phyloP scores from a whole-genome alignment of 2,888 invertebrate genomes.

The Omphaloscelis lunosa region DNA sequence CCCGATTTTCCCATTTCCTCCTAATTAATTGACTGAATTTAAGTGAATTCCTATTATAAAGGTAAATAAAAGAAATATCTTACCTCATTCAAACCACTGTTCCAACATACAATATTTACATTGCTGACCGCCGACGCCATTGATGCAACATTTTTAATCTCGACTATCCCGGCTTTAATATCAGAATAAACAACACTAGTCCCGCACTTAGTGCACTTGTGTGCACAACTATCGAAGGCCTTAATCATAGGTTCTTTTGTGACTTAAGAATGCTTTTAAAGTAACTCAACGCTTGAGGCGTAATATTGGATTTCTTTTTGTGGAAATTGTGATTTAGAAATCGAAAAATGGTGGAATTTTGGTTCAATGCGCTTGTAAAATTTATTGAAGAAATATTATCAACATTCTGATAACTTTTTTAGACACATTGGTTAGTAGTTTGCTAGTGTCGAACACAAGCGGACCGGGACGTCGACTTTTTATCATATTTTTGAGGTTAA shows the following conservation, averaged over 20 bases:
- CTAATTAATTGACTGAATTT: background rate
- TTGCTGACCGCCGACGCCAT: background rate
- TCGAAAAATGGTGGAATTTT: background rate
- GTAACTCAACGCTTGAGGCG: conserved; percentile 21
- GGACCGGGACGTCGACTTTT: too few relatives aligned
- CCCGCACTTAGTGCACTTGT: conserved; percentile 36
- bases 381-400: background rate
- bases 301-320: conserved; percentile 31
- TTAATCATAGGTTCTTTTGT: conserved; percentile 51
- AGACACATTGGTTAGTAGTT: too few relatives aligned
- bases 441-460: background rate
- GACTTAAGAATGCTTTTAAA: conserved; percentile 46
- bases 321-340: background rate
- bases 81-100: conserved; percentile 1
- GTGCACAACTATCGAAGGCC: conserved; percentile 32
- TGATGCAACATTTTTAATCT: conserved; percentile 25
- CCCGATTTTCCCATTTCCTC: background rate
- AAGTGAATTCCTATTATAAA: background rate
- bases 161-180: conserved; percentile 23
- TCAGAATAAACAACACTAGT: conserved; percentile 40
- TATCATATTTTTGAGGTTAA: background rate
- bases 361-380: background rate
- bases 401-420: background rate
- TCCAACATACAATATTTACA: conserved; percentile 20
- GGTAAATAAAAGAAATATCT: background rate